Evolutionary conservation across 2,888 invertebrate species (phyloP).

Genomic region (Athalia cordata): DNA sequence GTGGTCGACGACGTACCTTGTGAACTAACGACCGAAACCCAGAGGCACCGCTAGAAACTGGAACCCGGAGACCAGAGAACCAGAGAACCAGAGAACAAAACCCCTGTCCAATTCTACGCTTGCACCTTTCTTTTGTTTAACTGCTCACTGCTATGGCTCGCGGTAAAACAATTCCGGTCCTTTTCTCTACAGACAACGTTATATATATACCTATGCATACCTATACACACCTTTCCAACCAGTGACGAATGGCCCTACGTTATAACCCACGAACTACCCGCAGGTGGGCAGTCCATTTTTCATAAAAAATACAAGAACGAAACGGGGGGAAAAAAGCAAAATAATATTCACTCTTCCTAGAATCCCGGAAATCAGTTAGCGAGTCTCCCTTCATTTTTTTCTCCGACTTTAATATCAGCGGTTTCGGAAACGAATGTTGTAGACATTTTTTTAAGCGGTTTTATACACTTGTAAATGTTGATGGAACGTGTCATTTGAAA

Average conservation of each 20-base stretch:
- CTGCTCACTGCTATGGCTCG: not conserved
- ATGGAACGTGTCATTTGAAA: no score
- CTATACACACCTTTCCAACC: constrained; percentile 12
- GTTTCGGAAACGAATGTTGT: no score
- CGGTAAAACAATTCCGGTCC: constrained; percentile 37
- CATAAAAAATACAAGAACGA: no score
- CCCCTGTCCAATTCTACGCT: constrained; percentile 1
- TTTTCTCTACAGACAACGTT: constrained; percentile 8
- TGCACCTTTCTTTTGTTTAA: constrained; percentile 37
- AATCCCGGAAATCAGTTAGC: not conserved
- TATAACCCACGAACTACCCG: constrained; percentile 4
- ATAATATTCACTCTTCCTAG: not conserved
- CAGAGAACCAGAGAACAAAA: constrained; percentile 15
- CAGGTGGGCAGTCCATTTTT: constrained; percentile 2
- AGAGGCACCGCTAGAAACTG: not conserved
- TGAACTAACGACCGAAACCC: not conserved
- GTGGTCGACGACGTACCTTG: not conserved
- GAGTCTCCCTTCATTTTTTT: no score
- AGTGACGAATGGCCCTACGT: constrained; percentile 30
- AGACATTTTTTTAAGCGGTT: no score
- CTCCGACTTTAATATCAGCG: no score
- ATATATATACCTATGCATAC: not conserved
- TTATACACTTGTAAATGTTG: no score
- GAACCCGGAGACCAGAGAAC: not conserved
- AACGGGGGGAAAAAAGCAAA: not conserved